Conservation (phyloP, 1,140 invertebrate species). For the Drosophila paulistorum region DNA sequence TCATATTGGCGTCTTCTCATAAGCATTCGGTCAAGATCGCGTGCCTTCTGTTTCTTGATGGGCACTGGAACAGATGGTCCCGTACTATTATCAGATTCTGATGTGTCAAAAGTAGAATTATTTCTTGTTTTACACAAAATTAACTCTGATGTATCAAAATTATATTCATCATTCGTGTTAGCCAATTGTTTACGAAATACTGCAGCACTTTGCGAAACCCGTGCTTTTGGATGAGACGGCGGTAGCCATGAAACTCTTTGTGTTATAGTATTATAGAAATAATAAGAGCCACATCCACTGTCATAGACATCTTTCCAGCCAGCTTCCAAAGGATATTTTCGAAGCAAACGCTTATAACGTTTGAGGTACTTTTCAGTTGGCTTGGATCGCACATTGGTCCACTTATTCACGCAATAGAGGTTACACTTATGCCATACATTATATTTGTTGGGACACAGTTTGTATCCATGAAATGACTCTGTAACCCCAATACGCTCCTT, state of each 20-base stretch:
- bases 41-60: slow-evolving; percentile 54
- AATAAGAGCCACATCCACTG: slow-evolving; percentile 87
- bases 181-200: slow-evolving; percentile 88
- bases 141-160: slow-evolving; percentile 47
- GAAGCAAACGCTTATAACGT: slow-evolving; percentile 89
- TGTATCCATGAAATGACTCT: slow-evolving; percentile 86
- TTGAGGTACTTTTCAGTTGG: slow-evolving; percentile 90
- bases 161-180: slow-evolving; percentile 61
- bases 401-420: slow-evolving; percentile 94
- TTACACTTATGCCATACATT: slow-evolving; percentile 98
- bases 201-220: slow-evolving; percentile 91
- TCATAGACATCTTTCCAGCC: slow-evolving; percentile 98
- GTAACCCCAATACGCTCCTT: slow-evolving; percentile 84
- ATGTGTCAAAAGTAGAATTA: slow-evolving; percentile 15
- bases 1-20: slow-evolving; percentile 51
- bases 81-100: slow-evolving; percentile 33
- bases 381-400: slow-evolving; percentile 90
- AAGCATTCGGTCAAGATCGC: slow-evolving; percentile 61
- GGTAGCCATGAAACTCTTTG: slow-evolving; percentile 94
- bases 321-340: slow-evolving; percentile 95
- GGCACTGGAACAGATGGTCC: slow-evolving; percentile 15
- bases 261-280: slow-evolving; percentile 59
- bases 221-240: slow-evolving; percentile 94
- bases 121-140: slow-evolving; percentile 16
- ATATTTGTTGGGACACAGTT: slow-evolving; percentile 97